Evolutionary conservation across 2,888 invertebrate genomes (phyloP), one percentile per base, ranked within the genome.

Genomic region (Nomada fucata): DNA sequence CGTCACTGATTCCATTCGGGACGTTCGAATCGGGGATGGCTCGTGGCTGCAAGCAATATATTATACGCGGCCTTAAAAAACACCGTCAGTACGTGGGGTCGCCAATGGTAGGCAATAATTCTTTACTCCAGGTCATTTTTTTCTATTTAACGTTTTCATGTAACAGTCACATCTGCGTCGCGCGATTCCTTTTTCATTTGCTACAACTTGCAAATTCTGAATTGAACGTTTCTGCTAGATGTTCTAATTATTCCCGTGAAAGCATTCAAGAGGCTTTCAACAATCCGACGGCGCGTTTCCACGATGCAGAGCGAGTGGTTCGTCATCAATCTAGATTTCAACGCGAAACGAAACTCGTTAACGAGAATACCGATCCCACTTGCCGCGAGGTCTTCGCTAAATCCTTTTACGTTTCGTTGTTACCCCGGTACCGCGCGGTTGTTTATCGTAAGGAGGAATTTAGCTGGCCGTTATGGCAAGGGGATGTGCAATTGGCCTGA

Each of bases 381-480:
- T 20, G 47, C n/a, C 7, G 13, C 63, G 65, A 52, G 23, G n/a
- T 50, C 61, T 52, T 75, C 57, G 60, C 55, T 42, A 18, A 57
- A 52, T 57, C 26, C 47, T 50, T 67, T 57, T 55, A 23, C 63
- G 29, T 23, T n/a, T 29, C 29, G n/a, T 2, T 36, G 50, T 18
- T 36, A 44, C 50, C 29, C 36, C 15, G 11, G 26, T 10, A n/a
- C 0, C 3, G n/a, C 53, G 52, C 36, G 26, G 76, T 64, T 76
- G 76, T 76, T 76, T 76, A 76, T 63, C 68, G 68, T 52, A 63
- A 77, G 59, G n/a, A 74, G 59, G 52, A 71, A 75, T 82, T 80
- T 36, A 71, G 70, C 57, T 68, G 44, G 26, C 57, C 42, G 71
- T 69, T 80, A 76, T 60, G 72, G 44, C 60, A 63, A 29, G 52